Conservation (phyloP, 1,140 invertebrate species). For the Cydia amplana region DNA sequence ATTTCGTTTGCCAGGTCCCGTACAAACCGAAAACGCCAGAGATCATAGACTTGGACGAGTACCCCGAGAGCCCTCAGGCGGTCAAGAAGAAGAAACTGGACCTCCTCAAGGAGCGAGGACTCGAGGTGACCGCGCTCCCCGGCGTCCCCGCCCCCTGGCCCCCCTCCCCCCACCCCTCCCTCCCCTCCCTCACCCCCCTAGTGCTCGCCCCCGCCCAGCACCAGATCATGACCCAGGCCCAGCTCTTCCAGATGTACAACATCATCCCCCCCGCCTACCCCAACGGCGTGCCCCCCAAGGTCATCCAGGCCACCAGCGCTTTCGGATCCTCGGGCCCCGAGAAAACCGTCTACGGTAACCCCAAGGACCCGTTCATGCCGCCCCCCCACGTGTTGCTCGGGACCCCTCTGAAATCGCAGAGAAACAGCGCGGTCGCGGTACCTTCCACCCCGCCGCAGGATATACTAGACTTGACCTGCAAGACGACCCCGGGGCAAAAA, state of each 20-base stretch:
- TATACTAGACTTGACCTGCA: slow-evolving; percentile 78
- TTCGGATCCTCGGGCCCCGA: slow-evolving; percentile 82
- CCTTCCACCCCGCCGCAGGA: slow-evolving; percentile 59
- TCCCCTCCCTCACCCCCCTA: slow-evolving; percentile 44
- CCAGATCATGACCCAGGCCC: slow-evolving; percentile 77
- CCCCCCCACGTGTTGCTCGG: slow-evolving; percentile 72
- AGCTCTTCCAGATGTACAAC: slow-evolving; percentile 79
- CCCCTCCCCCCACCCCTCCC: slow-evolving; percentile 48
- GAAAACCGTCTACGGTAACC: slow-evolving; percentile 85
- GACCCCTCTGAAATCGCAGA: slow-evolving; percentile 58
- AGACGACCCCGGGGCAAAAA: slow-evolving; percentile 53
- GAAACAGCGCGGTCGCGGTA: slow-evolving; percentile 38
- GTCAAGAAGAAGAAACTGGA: slow-evolving; percentile 87
- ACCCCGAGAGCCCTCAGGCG: slow-evolving; percentile 70
- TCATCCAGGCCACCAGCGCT: slow-evolving; percentile 83
- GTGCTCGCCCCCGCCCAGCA: slow-evolving; percentile 71
- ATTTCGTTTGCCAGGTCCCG: slow-evolving; percentile 64
- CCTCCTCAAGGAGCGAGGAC: slow-evolving; percentile 85
- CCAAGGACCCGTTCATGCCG: slow-evolving; percentile 82
- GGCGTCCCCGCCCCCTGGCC: slow-evolving; percentile 56
- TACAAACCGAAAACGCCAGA: slow-evolving; percentile 82
- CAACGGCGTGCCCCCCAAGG: slow-evolving; percentile 79
- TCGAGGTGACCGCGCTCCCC: slow-evolving; percentile 85
- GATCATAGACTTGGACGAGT: slow-evolving; percentile 82
- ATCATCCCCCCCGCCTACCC: slow-evolving; percentile 54